phyloP scores from a whole-genome alignment of 2,888 invertebrate genomes.

The Lumbricus terrestris region DNA sequence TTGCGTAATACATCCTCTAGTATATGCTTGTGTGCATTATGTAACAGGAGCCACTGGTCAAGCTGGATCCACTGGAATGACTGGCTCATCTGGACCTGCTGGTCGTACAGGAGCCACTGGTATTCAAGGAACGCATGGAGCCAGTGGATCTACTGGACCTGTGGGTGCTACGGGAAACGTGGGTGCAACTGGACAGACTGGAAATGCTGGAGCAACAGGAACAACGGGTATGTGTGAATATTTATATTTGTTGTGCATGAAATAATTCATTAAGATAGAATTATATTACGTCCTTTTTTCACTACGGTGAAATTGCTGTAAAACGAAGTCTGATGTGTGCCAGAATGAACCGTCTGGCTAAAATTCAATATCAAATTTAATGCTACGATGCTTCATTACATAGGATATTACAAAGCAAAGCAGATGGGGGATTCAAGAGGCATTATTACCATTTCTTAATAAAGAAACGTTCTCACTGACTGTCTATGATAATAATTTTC shows the following conservation, averaged over 20 bases:
- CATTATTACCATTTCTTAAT: background rate
- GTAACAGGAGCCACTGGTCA: background rate
- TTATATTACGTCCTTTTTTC: too few relatives aligned
- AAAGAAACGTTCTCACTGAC: background rate
- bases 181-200: constrained; percentile 46
- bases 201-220: constrained; percentile 36
- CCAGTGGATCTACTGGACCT: constrained; percentile 24
- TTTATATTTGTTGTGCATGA: background rate
- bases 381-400: too few relatives aligned
- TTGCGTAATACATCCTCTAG: background rate
- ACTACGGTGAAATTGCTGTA: too few relatives aligned
- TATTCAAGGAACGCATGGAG: constrained; percentile 11
- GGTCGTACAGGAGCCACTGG: background rate
- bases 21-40: background rate
- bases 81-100: background rate
- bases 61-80: background rate
- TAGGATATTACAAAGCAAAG: too few relatives aligned
- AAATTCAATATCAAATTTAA: too few relatives aligned
- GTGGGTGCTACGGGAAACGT: constrained; percentile 21
- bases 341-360: too few relatives aligned
- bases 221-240: background rate
- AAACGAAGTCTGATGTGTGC: too few relatives aligned
- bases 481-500: too few relatives aligned
- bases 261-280: background rate
- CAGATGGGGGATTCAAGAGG: background rate